These are phyloP conservation scores for Mustela nigripes DNA, from an alignment of 2,113 vertebrate species.

Conservation along the genomic window DNA sequence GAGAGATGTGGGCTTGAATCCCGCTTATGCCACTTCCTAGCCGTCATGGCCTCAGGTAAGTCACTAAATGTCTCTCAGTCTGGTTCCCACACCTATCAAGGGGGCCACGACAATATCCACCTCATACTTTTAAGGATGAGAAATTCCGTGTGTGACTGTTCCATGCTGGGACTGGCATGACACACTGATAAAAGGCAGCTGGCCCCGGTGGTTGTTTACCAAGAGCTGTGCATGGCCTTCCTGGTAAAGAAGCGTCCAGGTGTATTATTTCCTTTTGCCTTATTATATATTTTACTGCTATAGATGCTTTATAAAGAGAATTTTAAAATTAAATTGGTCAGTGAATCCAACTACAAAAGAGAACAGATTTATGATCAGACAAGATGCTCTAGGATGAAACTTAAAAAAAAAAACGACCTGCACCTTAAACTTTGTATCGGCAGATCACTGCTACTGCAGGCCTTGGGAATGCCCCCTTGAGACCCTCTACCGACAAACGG, in stretches of 20 bases:
- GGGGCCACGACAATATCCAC: neutral
- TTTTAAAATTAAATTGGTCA: slow-evolving; percentile 1
- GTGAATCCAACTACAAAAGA: neutral
- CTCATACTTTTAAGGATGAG: neutral
- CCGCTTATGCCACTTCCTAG: neutral
- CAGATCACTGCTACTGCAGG: neutral
- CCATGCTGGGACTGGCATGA: neutral
- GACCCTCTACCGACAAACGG: neutral
- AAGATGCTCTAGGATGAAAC: slow-evolving; percentile 2
- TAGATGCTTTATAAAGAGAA: neutral
- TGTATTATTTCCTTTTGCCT: neutral
- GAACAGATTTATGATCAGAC: neutral
- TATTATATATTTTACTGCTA: neutral
- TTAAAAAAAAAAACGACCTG: neutral
- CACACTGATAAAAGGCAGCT: neutral
- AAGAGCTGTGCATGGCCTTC: neutral
- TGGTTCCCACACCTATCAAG: neutral
- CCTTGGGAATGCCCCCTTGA: neutral
- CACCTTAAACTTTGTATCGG: neutral
- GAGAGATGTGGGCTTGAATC: neutral
- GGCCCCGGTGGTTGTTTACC: neutral
- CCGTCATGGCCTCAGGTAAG: neutral
- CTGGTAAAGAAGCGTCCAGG: neutral
- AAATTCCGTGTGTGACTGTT: too few relatives aligned
- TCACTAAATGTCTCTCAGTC: neutral